Conservation (phyloP, 1,140 invertebrate genomes). For the Cherax destructor region DNA sequence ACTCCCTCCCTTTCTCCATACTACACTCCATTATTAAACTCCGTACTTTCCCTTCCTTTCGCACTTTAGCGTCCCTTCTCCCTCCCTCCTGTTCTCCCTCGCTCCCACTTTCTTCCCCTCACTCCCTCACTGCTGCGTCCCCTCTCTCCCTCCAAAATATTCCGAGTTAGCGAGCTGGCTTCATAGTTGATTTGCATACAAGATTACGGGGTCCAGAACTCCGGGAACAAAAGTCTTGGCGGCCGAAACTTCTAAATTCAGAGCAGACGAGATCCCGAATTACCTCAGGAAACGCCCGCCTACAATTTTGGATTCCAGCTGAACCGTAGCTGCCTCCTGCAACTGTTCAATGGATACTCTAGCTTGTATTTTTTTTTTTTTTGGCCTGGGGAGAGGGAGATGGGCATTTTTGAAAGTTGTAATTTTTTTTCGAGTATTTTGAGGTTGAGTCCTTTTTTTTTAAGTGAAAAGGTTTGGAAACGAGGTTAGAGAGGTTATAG, state of each 20-base stretch:
- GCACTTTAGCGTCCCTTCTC: neutral
- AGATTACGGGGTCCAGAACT: constrained; percentile 57
- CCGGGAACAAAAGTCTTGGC: constrained; percentile 55
- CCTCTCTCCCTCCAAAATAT: constrained; percentile 28
- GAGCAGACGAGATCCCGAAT: constrained; percentile 51
- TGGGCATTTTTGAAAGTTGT: neutral
- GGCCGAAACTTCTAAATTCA: constrained; percentile 59
- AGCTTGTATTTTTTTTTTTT: neutral
- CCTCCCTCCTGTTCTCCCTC: neutral
- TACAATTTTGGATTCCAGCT: constrained; percentile 59
- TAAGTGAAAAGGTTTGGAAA: too few relatives aligned
- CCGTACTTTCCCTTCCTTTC: neutral
- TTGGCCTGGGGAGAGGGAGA: neutral
- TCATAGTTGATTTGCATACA: constrained; percentile 61
- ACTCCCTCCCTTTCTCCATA: neutral
- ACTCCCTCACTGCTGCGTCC: neutral
- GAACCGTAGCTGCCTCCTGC: constrained; percentile 23
- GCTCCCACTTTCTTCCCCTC: neutral
- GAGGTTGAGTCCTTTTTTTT: too few relatives aligned
- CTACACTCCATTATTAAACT: neutral
- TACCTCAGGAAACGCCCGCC: constrained; percentile 38
- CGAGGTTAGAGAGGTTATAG: too few relatives aligned
- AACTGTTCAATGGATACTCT: constrained; percentile 1
- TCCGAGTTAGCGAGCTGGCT: constrained; percentile 50
- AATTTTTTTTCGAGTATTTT: too few relatives aligned